phyloP scores from a whole-genome alignment of 2,888 invertebrate species.

The Chalcis sispes region DNA sequence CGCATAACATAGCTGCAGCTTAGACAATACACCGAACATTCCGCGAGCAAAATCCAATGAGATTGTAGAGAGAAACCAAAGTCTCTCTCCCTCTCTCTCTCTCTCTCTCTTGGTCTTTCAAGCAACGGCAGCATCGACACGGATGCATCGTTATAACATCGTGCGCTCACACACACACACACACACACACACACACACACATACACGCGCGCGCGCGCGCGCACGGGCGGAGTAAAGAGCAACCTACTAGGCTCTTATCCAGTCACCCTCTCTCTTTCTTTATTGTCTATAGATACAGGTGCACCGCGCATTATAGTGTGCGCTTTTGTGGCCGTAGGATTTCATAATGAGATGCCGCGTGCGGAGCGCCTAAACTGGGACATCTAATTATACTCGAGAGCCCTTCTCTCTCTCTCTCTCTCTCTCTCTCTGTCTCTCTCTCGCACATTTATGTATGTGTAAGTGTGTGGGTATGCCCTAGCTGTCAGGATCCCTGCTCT shows the following conservation, averaged over 20 bases:
- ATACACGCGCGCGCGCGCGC: neutral
- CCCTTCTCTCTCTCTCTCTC: conserved; percentile 28
- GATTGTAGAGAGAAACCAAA: no score
- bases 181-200: neutral
- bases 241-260: no score
- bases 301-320: neutral
- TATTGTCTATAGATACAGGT: neutral
- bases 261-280: neutral
- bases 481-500: no score
- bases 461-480: neutral
- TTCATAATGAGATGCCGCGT: conserved; percentile 61
- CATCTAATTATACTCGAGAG: conserved; percentile 64
- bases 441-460: neutral
- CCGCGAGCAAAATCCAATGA: no score
- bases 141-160: neutral
- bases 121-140: neutral
- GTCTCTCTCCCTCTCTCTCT: no score
- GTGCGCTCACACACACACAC: neutral
- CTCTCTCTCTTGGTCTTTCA: neutral
- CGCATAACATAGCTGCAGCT: no score
- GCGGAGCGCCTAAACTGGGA: conserved; percentile 59
- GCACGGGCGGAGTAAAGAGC: neutral
- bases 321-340: conserved; percentile 48
- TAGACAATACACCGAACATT: no score
- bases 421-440: neutral